Conservation (phyloP, 2,797 vertebrate species). For the Lerista edwardsae region DNA sequence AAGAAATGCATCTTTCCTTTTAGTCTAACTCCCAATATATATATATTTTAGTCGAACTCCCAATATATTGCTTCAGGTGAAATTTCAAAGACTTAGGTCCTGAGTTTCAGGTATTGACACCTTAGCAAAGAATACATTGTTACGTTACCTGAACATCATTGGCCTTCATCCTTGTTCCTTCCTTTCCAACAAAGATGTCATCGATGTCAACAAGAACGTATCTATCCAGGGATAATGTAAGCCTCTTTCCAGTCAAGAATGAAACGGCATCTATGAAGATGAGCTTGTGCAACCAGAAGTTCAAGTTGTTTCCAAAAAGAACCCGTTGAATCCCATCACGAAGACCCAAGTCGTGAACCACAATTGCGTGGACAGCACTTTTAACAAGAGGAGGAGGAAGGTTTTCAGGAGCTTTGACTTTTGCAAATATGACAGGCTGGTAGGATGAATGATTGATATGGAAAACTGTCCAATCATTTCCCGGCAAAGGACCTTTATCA, state of each 20-base stretch:
- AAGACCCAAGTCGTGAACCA: slow-evolving; percentile 92
- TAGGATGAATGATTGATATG: slow-evolving; percentile 92
- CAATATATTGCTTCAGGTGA: not conserved
- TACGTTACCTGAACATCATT: slow-evolving; percentile 93
- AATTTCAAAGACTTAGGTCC: not conserved
- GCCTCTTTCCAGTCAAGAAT: slow-evolving; percentile 91
- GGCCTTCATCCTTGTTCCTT: slow-evolving; percentile 95
- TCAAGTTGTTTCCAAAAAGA: slow-evolving; percentile 91
- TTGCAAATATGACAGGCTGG: slow-evolving; percentile 91
- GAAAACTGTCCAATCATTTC: slow-evolving; percentile 94
- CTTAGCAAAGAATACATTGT: not conserved
- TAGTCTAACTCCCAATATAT: not conserved
- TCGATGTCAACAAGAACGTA: slow-evolving; percentile 97
- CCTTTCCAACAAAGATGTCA: slow-evolving; percentile 98
- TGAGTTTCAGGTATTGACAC: too few species aligned
- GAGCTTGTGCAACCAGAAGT: slow-evolving; percentile 96
- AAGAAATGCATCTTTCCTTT: not conserved
- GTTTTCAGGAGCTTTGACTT: slow-evolving; percentile 80
- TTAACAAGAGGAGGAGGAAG: slow-evolving; percentile 68
- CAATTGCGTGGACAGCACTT: slow-evolving; percentile 83
- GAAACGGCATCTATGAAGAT: slow-evolving; percentile 94
- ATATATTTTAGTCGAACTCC: not conserved
- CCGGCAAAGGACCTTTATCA: slow-evolving; percentile 86
- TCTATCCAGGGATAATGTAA: slow-evolving; percentile 90
- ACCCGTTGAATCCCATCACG: slow-evolving; percentile 94